phyloP scores from a whole-genome alignment of 2,113 vertebrate species.

The Ranitomeya imitator region DNA sequence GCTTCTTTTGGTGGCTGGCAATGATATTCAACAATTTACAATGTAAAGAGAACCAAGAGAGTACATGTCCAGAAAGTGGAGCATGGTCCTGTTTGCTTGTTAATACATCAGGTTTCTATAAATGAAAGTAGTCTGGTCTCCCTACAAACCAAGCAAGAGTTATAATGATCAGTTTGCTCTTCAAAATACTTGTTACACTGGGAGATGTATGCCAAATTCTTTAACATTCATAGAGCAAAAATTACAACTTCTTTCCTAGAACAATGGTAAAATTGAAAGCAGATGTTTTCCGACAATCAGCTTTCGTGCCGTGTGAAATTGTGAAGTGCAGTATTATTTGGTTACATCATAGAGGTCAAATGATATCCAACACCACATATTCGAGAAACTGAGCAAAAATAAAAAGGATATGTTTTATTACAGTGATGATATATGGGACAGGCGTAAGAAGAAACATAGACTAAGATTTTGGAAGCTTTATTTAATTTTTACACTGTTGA shows the following conservation, averaged over 20 bases:
- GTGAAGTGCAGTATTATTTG: conserved; percentile 5
- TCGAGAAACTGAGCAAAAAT: background rate
- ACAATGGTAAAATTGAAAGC: background rate
- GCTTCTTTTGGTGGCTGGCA: background rate
- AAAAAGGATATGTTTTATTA: background rate
- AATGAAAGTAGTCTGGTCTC: background rate
- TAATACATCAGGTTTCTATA: background rate
- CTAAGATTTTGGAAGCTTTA: background rate
- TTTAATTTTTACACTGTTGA: conserved; percentile 7
- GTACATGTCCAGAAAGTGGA: no score
- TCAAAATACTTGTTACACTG: background rate
- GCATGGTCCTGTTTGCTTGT: background rate
- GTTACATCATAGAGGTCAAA: conserved; percentile 17
- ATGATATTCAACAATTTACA: background rate
- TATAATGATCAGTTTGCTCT: background rate
- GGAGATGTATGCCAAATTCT: conserved; percentile 1
- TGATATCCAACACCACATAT: background rate
- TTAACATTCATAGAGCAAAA: background rate
- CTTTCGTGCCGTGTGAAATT: conserved; percentile 2
- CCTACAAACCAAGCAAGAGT: background rate
- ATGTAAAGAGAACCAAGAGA: no score
- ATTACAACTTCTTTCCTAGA: no score
- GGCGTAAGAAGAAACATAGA: background rate
- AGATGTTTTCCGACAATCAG: background rate
- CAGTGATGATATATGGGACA: conserved; percentile 10